phyloP scores from a whole-genome alignment of 2,113 vertebrate species.

The Ceyx melanurus region DNA sequence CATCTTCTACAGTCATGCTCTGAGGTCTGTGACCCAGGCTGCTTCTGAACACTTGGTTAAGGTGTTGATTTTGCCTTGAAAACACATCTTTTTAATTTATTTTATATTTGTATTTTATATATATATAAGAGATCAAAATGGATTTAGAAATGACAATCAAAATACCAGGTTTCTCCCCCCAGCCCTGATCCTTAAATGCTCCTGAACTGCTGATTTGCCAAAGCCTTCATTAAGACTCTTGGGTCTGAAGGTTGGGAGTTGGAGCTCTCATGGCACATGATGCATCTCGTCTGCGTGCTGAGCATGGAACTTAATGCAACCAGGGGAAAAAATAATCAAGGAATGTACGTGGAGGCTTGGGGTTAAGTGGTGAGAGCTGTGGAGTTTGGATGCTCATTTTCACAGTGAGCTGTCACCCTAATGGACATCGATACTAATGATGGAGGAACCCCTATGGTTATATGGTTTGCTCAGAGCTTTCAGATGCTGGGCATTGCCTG shows the following conservation, averaged over 20 bases:
- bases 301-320: neutral
- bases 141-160: neutral
- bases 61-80: neutral
- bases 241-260: neutral
- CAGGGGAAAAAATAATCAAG: slow-evolving; percentile 19
- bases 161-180: neutral
- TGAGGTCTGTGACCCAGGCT: neutral
- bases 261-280: neutral
- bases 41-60: neutral
- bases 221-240: neutral
- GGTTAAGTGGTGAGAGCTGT: slow-evolving; percentile 25
- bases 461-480: slow-evolving; percentile 23
- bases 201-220: neutral
- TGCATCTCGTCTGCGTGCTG: neutral
- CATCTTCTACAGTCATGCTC: neutral
- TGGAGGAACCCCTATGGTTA: slow-evolving; percentile 36
- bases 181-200: neutral
- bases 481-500: neutral
- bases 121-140: neutral
- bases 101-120: neutral
- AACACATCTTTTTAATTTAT: neutral
- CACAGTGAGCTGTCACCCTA: slow-evolving; percentile 57
- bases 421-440: slow-evolving; percentile 62
- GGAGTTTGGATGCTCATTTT: slow-evolving; percentile 45
- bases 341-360: neutral